Conservation (phyloP, 2,113 vertebrate species). For the Menura novaehollandiae region DNA sequence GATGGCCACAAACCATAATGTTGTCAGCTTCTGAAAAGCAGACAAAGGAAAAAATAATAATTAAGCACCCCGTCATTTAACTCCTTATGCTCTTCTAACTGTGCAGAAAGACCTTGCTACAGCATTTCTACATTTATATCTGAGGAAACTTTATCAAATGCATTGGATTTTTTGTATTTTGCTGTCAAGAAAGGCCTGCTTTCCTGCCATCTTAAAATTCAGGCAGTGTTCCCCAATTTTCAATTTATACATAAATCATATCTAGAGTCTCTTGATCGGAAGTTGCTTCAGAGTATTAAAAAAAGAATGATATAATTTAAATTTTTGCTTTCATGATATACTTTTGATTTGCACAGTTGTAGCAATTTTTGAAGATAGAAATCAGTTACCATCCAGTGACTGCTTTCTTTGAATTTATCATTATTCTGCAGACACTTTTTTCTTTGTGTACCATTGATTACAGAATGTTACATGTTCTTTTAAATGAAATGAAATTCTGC, state of each 20-base stretch:
- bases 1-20: constrained; percentile 29
- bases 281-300: neutral
- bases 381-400: neutral
- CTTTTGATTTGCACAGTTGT: neutral
- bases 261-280: neutral
- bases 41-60: neutral
- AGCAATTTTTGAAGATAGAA: neutral
- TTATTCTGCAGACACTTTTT: neutral
- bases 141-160: neutral
- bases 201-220: neutral
- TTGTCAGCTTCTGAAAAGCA: neutral
- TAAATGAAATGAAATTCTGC: neutral
- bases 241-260: neutral
- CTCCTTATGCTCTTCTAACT: neutral
- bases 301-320: neutral
- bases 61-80: neutral
- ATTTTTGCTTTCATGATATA: neutral
- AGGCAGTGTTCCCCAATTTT: neutral
- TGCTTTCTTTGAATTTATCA: neutral
- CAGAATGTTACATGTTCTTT: neutral
- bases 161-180: neutral
- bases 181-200: neutral
- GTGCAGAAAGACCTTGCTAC: neutral
- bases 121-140: neutral
- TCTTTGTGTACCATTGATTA: neutral